These are phyloP conservation scores for Nannoperca obscura DNA, from an alignment of 2,797 vertebrate species.

Conservation along the genomic window DNA sequence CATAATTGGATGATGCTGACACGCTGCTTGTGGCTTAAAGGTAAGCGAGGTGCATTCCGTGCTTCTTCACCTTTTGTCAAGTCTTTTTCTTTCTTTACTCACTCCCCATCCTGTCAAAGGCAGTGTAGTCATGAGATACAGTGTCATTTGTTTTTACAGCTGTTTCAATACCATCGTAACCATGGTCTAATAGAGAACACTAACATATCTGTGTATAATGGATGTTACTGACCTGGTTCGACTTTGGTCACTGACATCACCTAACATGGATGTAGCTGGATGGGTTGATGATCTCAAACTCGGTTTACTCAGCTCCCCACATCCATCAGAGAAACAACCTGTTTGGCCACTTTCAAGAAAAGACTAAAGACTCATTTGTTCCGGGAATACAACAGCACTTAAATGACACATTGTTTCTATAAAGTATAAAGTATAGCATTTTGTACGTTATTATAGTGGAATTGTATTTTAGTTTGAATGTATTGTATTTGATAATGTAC, in stretches of 20 bases:
- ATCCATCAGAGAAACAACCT: no score
- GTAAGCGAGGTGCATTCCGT: not conserved
- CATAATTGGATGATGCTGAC: constrained; percentile 43
- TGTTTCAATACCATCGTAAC: constrained; percentile 32
- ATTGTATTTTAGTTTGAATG: no score
- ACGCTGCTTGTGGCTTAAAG: constrained; percentile 5
- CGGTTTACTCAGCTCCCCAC: no score
- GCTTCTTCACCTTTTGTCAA: constrained; percentile 5
- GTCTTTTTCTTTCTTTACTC: constrained; percentile 9
- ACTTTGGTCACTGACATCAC: constrained; percentile 30
- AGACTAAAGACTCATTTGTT: no score
- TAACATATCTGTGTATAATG: constrained; percentile 35
- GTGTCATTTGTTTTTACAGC: constrained; percentile 52
- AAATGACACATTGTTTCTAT: no score
- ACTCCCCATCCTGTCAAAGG: not conserved
- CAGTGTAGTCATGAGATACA: constrained; percentile 17
- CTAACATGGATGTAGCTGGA: constrained; percentile 27
- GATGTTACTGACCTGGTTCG: constrained; percentile 24
- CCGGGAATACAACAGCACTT: no score
- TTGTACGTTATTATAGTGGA: no score
- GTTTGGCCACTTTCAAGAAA: no score
- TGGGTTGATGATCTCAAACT: constrained; percentile 17
- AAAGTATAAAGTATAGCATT: no score
- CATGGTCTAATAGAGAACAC: constrained; percentile 18
- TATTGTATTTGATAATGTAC: no score